Base-by-base conservation (phyloP, 2,888 invertebrate genomes). In the Caenorhabditis virilis region DNA sequence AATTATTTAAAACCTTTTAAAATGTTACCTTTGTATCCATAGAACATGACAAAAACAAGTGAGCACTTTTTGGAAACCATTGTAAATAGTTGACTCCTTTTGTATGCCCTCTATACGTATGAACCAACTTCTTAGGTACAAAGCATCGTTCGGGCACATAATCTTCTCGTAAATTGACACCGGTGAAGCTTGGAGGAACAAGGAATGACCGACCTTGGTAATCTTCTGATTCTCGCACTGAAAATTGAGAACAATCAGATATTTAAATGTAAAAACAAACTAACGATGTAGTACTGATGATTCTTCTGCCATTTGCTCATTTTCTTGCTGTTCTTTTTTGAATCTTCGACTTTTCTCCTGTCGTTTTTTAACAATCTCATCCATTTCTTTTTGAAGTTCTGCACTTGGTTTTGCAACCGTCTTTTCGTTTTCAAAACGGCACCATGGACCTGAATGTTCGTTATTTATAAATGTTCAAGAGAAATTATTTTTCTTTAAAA, bases 181-280 rank as follows among this genome's bases (percentile, higher is more conserved):
- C 93, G 65, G 93, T 90, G 86, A 93, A 93, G 82, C 91, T 91
- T 7, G 98, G 97, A 2, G 92, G 89, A 82, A 92, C 91, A 41
- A 97, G 86, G 86, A 93, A 98, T 11, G 94, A 93, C 20, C 98
- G 87, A 9, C 97, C 97, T 85, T 95, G 95, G 85, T 99, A 98
- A 85, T 98, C 98, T 51, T 91, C 89, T 11, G 90, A 88, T 84
- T 94, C 92, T 85, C 92, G 92, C 83, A 95, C 93, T 93, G 86
- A 2, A 77, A 76, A 47, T 13, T 26, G 18, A 11, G 18, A 22
- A 46, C 18, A 49, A 42, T 36, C 6, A 27, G 20, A 42, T 22
- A 30, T 25, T 20, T 27, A 42, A 6, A 20, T 23, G 2, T 18
- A 20, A 20, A 25, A 52, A 46, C n/a, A 18, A 41, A 36, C 23